Evolutionary conservation across 2,888 invertebrate genomes (phyloP), one percentile per base, ranked within the genome.

Genomic region (Anoplius nigerrimus): DNA sequence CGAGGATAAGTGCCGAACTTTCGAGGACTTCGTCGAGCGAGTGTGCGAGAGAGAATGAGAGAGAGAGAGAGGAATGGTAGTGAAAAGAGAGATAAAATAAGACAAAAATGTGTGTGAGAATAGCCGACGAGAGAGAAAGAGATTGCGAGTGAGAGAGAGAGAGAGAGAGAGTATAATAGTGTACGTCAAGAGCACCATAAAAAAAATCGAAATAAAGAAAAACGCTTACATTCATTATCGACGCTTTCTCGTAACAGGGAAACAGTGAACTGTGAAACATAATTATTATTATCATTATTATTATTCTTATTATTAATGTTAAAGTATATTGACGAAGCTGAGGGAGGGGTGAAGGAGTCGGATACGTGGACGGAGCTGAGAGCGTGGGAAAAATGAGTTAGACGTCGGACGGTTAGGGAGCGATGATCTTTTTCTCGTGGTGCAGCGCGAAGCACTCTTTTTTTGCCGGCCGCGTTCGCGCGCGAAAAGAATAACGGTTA

Each of bases 191-290:
- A 60, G 4, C 24, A 62, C 52, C 34, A 24, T 48, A 66, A 56
- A 27, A 56, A 27, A 58, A 46, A 66, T 22, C 53, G 53, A 22
- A 43, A 52, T 56, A 62, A 46, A 64, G 63, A 62, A 16, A 65
- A 62, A 59, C 66, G 69, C 64, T 77, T 74, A 66, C 65, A 59
- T 52, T 74, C 72, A 56, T 69, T 71, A 73, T 78, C 65, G 72
- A 75, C 72, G 76, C 74, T 78, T 76, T 73, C 76, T 64, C 74
- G 58, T 73, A 65, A 71, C 58, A 66, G 74, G 61, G 76, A 77
- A 76, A 77, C 68, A 76, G 75, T 76, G 72, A 77, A 73, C 67
- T 68, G 71, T 74, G 70, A 80, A 79, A 78, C 79, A 76, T 80
- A 78, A 69, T 66, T 72, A 81, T 74, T n/a, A n/a, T n/a, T n/a